Evolutionary conservation across 2,888 invertebrate genomes (phyloP), one percentile per base, ranked within the genome.

Genomic region (Ligdia adustata): DNA sequence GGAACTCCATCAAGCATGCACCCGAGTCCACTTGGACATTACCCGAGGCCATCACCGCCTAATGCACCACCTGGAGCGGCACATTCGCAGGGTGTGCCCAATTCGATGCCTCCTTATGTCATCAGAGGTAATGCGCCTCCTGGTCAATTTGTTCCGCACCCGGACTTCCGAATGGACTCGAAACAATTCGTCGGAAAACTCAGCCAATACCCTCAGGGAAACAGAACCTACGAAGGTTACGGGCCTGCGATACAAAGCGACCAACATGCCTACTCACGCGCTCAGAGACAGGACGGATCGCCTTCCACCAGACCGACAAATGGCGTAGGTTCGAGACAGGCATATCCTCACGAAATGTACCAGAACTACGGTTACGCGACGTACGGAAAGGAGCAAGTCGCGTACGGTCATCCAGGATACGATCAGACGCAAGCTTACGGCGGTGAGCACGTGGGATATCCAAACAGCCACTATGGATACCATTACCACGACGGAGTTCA

Each of bases 1-100:
- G 92, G 93, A 2, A 93, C 93, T 9, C 92, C 93, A 1, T 92
- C 91, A 2, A 92, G 92, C 55, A 91, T 92, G 69, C 92, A 93
- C 60, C 92, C 92, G 57, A 93, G 93, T 71, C 93, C 94, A 0
- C 75, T 94, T 4, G 92, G 92, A 16, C 91, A 93, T 54, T 94
- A 94, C 70, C 93, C 93, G 6, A 86, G 94, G 52, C 93, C 94
- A 5, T 94, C 94, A 1, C 94, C 94, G 0, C 94, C 94, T 0
- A 93, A 93, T 20, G 93, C 92, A 3, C 92, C 93, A 1, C 88
- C 92, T 11, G 91, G 92, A 47, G 90, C 91, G 15, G 90, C 92
- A 42, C 90, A 91, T 64, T 91, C 91, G 31, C 92, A 92, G 73
- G 90, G 92, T 44, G 91, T 92, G 57, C 91, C 92, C 11, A 92